Evolutionary conservation across 2,888 invertebrate genomes (phyloP).

Genomic region (Phasia obesa): DNA sequence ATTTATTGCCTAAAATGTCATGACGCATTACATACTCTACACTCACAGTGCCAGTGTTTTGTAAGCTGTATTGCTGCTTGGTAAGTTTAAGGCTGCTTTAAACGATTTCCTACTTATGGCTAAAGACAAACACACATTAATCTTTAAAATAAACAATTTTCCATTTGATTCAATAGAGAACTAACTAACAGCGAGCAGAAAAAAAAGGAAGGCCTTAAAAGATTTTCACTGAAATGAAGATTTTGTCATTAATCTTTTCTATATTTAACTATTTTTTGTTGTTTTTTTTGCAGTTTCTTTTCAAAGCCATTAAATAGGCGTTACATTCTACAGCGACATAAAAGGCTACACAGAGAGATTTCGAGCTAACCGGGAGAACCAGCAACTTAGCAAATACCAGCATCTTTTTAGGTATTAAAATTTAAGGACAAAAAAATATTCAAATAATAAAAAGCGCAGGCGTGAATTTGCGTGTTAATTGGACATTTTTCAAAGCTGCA

Average conservation of each 20-base stretch:
- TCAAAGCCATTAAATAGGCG: slow-evolving; percentile 43
- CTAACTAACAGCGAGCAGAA: background rate
- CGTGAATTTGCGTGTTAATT: slow-evolving; percentile 69
- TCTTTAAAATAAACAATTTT: slow-evolving; percentile 51
- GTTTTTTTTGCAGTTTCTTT: background rate
- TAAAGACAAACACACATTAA: slow-evolving; percentile 58
- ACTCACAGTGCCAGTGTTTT: slow-evolving; percentile 22
- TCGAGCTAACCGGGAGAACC: too few relatives aligned
- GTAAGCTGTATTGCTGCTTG: slow-evolving; percentile 23
- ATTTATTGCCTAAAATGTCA: slow-evolving; percentile 69
- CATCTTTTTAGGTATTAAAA: background rate
- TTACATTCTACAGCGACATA: background rate
- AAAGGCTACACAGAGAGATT: background rate
- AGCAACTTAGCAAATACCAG: background rate
- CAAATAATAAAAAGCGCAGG: slow-evolving; percentile 57
- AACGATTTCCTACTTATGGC: slow-evolving; percentile 47
- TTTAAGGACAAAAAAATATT: background rate
- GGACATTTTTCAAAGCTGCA: slow-evolving; percentile 67
- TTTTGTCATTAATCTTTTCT: background rate
- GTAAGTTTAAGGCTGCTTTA: slow-evolving; percentile 10
- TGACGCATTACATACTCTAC: slow-evolving; percentile 65
- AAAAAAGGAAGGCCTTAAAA: slow-evolving; percentile 35
- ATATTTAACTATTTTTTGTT: slow-evolving; percentile 7
- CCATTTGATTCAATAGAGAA: slow-evolving; percentile 25
- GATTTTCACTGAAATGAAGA: slow-evolving; percentile 1